Conservation (phyloP, 2,797 vertebrate genomes). For the Tapirus indicus region DNA sequence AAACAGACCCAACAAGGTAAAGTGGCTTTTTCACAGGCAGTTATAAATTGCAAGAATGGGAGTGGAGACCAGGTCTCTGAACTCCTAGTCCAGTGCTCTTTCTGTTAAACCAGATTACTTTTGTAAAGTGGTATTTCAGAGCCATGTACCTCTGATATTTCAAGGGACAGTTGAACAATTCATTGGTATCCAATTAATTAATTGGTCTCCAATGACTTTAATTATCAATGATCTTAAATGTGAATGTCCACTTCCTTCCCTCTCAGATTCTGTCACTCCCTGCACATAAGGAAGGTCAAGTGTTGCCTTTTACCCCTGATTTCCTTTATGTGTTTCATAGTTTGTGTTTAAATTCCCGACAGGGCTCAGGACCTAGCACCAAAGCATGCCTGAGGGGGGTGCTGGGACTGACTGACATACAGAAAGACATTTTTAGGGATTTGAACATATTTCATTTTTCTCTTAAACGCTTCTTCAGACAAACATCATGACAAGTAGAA, state of each 20-base stretch:
- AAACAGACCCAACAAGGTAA: neutral
- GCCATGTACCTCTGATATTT: neutral
- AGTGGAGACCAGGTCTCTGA: neutral
- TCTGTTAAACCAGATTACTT: neutral
- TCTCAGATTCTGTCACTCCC: neutral
- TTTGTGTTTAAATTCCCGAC: neutral
- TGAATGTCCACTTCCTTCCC: neutral
- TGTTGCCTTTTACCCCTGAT: neutral
- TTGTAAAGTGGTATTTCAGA: neutral
- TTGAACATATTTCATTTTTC: neutral
- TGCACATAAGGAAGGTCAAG: neutral
- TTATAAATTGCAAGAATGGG: neutral
- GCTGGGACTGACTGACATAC: neutral
- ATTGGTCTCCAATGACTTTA: neutral
- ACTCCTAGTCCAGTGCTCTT: neutral
- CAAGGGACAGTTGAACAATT: neutral
- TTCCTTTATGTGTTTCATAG: neutral
- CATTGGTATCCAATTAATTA: neutral
- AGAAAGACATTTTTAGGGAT: neutral
- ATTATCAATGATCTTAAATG: neutral
- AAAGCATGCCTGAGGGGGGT: neutral
- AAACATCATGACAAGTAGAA: neutral
- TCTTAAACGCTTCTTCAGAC: constrained; percentile 7
- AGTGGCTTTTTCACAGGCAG: neutral
- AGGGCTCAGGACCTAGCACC: neutral